Evolutionary conservation across 2,113 vertebrate genomes (phyloP), one percentile per base, ranked within the genome.

Genomic region (Willisornis vidua): DNA sequence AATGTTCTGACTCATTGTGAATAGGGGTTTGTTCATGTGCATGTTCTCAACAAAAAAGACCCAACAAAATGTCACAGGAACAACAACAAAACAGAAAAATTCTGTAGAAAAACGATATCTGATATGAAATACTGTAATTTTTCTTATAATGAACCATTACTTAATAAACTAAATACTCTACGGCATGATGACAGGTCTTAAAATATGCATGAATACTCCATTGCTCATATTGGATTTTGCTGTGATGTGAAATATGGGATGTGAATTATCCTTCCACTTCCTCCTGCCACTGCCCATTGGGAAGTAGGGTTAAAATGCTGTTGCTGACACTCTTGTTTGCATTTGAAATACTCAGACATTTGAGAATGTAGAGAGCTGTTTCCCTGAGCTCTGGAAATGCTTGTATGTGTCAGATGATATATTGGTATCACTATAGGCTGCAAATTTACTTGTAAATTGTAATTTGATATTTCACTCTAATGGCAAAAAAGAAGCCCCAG

Each of bases 381-480:
- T 86, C 28, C 35, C 33, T 78, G 86, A 86, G 65, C 61, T 78
- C 73, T 86, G 81, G n/a, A 89, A 79, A 73, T 82, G 31, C 28
- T 96, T 73, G 4, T 79, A 22, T 61, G 19, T 82, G 35, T 73
- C 45, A 61, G 39, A 82, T 65, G 39, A 82, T 75, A 39, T 24
- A 71, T 14, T 85, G 29, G 58, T 58, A 78, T 75, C 66, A 67
- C 45, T 59, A 59, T 2, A 43, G 74, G 22, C 80, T 86, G 28
- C 19, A 80, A 80, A 86, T 90, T 86, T 88, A 51, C 61, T 80
- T 83, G 43, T 70, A 86, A 74, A 93, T 66, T 10, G 2, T 74
- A 62, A 77, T 88, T 70, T 79, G 48, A 41, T 80, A 58, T 94
- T 91, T 94, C 61, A 54, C 9, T 70, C 90, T 25, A 76, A 77